phyloP scores from a whole-genome alignment of 1,140 invertebrate species.

The Drosophila novamexicana region DNA sequence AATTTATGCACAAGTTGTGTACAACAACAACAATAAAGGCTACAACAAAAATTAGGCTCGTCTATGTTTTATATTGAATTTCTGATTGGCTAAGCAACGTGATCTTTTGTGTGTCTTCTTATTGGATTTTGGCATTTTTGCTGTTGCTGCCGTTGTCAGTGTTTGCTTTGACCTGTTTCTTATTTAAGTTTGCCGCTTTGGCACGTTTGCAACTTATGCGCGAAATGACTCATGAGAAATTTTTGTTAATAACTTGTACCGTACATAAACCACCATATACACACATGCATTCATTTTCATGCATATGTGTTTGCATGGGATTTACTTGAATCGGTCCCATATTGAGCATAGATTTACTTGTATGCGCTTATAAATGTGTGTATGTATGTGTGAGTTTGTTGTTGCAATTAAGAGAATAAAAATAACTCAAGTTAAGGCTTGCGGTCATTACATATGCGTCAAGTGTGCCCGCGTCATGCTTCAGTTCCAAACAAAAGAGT shows the following conservation, averaged over 20 bases:
- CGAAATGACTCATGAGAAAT: conserved; percentile 41
- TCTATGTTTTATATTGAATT: conserved; percentile 27
- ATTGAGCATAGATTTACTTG: conserved; percentile 19
- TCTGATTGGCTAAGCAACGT: conserved; percentile 18
- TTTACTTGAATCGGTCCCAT: conserved; percentile 13
- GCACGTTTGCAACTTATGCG: conserved; percentile 39
- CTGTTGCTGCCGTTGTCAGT: conserved; percentile 18
- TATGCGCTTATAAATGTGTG: conserved; percentile 1
- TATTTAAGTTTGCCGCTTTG: conserved; percentile 30
- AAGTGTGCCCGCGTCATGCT: conserved; percentile 30
- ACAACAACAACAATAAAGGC: conserved; percentile 3
- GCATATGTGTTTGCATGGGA: conserved; percentile 2
- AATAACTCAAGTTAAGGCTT: conserved; percentile 23
- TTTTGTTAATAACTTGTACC: conserved; percentile 26
- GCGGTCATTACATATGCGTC: background rate
- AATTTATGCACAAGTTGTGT: conserved; percentile 57
- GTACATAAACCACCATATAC: background rate
- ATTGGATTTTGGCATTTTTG: conserved; percentile 41
- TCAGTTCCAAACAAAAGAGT: conserved; percentile 18
- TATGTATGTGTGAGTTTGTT: conserved; percentile 1
- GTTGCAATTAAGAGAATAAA: conserved; percentile 13
- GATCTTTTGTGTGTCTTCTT: conserved; percentile 32
- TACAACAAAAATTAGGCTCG: conserved; percentile 4
- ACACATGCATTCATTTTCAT: background rate
- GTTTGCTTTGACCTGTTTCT: conserved; percentile 38